phyloP scores from a whole-genome alignment of 2,888 invertebrate genomes.

The Polymixis lichenea region DNA sequence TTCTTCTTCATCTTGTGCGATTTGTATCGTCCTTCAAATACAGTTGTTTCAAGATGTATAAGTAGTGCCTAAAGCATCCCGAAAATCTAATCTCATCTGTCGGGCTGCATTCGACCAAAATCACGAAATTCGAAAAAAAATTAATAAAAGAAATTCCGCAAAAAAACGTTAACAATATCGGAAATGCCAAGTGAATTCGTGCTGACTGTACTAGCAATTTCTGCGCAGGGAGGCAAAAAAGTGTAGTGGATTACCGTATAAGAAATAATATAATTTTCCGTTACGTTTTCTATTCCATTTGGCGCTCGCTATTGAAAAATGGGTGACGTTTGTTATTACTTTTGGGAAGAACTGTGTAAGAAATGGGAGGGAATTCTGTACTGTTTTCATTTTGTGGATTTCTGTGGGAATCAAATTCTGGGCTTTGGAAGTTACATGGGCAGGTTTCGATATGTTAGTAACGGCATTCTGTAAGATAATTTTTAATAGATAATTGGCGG shows the following conservation, averaged over 20 bases:
- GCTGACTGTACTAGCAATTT: conserved; percentile 50
- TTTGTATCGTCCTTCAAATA: not conserved
- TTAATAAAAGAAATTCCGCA: not conserved
- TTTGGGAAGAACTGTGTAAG: conserved; percentile 27
- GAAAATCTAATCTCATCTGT: not conserved
- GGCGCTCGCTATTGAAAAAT: conserved; percentile 50
- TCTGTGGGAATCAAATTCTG: not conserved
- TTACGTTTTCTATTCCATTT: conserved; percentile 51
- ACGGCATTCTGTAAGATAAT: not conserved
- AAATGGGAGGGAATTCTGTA: not conserved
- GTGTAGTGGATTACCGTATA: conserved; percentile 59
- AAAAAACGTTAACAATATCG: conserved; percentile 19
- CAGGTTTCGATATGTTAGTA: not conserved
- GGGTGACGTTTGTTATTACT: conserved; percentile 41
- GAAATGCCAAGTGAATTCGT: conserved; percentile 5
- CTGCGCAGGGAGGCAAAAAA: conserved; percentile 39
- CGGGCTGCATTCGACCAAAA: not conserved
- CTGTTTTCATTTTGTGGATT: not conserved
- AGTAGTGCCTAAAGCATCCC: not conserved
- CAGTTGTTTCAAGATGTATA: not conserved
- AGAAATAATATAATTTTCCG: conserved; percentile 59
- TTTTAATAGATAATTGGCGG: not conserved
- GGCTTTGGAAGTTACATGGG: too few species aligned
- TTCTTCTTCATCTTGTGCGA: not conserved
- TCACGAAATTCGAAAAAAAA: too few species aligned